Base-by-base conservation (phyloP, 2,797 vertebrate genomes). In the Hippocampus kuda region DNA sequence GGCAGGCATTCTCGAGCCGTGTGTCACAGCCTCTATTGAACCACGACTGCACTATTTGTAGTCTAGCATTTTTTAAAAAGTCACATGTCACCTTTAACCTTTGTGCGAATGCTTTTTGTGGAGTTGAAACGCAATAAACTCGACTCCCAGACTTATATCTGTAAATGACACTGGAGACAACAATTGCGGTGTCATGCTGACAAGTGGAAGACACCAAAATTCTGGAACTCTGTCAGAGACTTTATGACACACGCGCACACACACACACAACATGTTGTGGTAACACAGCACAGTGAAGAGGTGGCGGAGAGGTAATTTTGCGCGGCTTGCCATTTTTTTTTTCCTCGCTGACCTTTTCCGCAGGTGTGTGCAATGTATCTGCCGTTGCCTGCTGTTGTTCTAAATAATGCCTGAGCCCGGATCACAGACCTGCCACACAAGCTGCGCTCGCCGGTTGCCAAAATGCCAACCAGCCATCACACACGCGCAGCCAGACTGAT, bases 261-360 rank as follows among this genome's bases (percentile, higher is more conserved):
- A 20, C 48, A 49, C 4, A 51, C 44, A 10, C 60, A 51, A 83
- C 60, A 70, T 70, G 82, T 77, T 70, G 74, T 54, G 26, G 75
- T 53, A 78, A 83, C 78, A 77, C 82, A 86, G 79, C 82, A 69
- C 76, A 70, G 86, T 84, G 88, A 88, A 27, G 63, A 48, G 63
- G 44, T 65, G 82, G 83, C 70, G 71, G 85, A 85, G 80, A 89
- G 84, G 86, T 86, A 87, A 89, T 92, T 90, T 89, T 81, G 80
- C 20, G 53, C 72, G 72, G 81, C 81, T 87, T 83, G 87, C 88
- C 84, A 89, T 91, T 88, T 65, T 91, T 87, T 38, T 38, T 38
- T 38, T 7, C 87, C 84, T 82, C 74, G 20, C 72, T 91, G 89
- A 91, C 91, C 90, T 91, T 91, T 91, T 84, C 90, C 78, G 83